phyloP scores from a whole-genome alignment of 2,888 invertebrate species.

The Sarcophaga rosellei region DNA sequence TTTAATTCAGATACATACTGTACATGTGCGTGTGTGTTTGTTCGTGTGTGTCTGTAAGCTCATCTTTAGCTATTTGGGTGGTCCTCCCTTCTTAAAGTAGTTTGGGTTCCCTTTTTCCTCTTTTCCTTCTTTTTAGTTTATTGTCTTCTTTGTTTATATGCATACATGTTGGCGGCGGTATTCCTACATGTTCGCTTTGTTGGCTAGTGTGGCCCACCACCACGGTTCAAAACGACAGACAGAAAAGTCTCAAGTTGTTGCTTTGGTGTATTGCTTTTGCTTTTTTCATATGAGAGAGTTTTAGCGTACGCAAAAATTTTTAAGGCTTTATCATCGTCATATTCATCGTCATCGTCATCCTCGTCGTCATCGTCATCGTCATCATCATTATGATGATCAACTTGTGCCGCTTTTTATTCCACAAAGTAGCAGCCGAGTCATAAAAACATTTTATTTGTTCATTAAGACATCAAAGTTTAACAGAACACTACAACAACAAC shows the following conservation, averaged over 20 bases:
- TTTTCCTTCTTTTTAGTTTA: constrained; percentile 35
- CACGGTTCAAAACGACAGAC: constrained; percentile 32
- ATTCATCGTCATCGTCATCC: constrained; percentile 36
- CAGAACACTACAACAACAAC: constrained; percentile 16
- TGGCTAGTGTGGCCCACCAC: constrained; percentile 71
- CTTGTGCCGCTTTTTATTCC: constrained; percentile 11
- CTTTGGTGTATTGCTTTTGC: constrained; percentile 23
- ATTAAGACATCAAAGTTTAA: constrained; percentile 68
- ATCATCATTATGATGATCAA: constrained; percentile 20
- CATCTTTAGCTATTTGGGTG: constrained; percentile 65
- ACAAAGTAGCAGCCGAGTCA: constrained; percentile 66
- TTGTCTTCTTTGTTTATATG: constrained; percentile 49
- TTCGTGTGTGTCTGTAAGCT: constrained; percentile 49
- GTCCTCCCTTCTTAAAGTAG: constrained; percentile 64
- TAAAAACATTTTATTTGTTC: constrained; percentile 68
- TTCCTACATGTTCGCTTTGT: constrained; percentile 59
- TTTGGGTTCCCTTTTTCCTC: not conserved
- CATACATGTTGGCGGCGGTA: constrained; percentile 39
- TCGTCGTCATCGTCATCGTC: constrained; percentile 7
- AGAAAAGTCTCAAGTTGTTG: constrained; percentile 33
- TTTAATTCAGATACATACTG: too few species aligned
- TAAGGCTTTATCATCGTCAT: constrained; percentile 16
- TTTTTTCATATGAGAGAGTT: constrained; percentile 57
- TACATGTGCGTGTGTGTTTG: too few species aligned
- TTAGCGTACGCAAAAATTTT: constrained; percentile 63